Base-by-base conservation (phyloP, 2,888 invertebrate genomes). In the Pandemis heparana region DNA sequence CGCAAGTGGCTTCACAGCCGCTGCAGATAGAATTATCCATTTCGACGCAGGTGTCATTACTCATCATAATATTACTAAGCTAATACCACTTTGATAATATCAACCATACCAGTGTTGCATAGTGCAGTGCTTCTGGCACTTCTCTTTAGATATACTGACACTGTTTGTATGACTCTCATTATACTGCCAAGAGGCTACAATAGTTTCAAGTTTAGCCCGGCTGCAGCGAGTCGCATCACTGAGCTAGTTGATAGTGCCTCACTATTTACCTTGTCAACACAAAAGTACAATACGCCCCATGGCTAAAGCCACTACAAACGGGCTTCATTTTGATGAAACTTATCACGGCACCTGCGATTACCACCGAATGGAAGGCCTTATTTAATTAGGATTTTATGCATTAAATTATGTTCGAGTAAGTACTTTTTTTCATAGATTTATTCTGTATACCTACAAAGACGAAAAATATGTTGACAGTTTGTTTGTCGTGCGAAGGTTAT, bases 391-490 rank as follows among this genome's bases (percentile, higher is more conserved):
- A 32, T 32, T 32, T 32, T 32, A 32, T 32, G 23, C 23, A 32
- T 32, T 2, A 32, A 32, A 32, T 32, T 14, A 53, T 53, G 12
- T 12, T 5, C 12, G 10, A 4, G 23, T 1, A 23, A 23, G 23
- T 23, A 23, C 6, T 23, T 56, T 18, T 53, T 23, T 56, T 6
- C 12, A 9, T 23, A n/a, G 9, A 61, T 41, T 41, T 39, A 41
- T 16, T 12, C 18, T 2, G n/a, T n/a, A n/a, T n/a, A 32, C 48
- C 48, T 23, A 32, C n/a, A 38, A 38, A 51, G 38, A 16, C 51
- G 5, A 51, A 65, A 62, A 65, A 65, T 65, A 65, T 65, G 65
- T 51, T 65, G 65, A 51, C 65, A 65, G 48, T 48, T 48, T 48
- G 39, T 43, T 48, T 63, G 56, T 59, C 46, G 63, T 18, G 51